Evolutionary conservation across 2,888 invertebrate genomes (phyloP).

Genomic region (Diabrotica balteata): DNA sequence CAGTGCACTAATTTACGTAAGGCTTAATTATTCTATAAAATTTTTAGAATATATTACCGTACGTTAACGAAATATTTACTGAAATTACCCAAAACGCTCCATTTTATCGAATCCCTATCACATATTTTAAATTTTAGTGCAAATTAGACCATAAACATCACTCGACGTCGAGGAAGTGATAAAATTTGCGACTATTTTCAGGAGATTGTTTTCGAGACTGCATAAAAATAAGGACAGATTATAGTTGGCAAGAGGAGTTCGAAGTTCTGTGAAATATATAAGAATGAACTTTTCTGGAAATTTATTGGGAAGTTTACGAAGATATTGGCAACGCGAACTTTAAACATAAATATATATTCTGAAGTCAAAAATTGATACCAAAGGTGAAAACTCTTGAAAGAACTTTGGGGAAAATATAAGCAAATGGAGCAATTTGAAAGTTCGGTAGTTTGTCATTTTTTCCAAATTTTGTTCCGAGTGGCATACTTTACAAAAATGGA

Average conservation of each 20-base stretch:
- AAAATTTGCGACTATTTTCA: constrained; percentile 10
- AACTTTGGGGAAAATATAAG: too few relatives aligned
- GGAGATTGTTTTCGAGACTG: constrained; percentile 4
- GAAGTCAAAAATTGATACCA: constrained; percentile 8
- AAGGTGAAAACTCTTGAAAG: not conserved
- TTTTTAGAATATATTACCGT: too few relatives aligned
- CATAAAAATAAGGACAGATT: constrained; percentile 13
- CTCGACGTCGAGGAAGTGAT: not conserved
- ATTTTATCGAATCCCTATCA: too few relatives aligned
- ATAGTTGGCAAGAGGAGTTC: constrained; percentile 5
- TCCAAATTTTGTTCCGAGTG: too few relatives aligned
- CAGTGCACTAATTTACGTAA: too few relatives aligned
- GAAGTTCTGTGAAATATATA: constrained; percentile 11
- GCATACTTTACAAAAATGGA: too few relatives aligned
- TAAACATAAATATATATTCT: constrained; percentile 9
- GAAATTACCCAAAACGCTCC: too few relatives aligned
- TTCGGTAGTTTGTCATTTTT: too few relatives aligned
- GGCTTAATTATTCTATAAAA: too few relatives aligned
- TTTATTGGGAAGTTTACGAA: constrained; percentile 6
- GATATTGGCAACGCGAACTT: constrained; percentile 12
- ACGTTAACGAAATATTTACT: too few relatives aligned
- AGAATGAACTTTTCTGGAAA: constrained; percentile 11
- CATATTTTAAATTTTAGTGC: too few relatives aligned
- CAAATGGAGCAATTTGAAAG: too few relatives aligned
- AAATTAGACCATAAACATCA: constrained; percentile 1